Conservation (phyloP, 2,797 vertebrate species). For the Lagocephalus sceleratus region DNA sequence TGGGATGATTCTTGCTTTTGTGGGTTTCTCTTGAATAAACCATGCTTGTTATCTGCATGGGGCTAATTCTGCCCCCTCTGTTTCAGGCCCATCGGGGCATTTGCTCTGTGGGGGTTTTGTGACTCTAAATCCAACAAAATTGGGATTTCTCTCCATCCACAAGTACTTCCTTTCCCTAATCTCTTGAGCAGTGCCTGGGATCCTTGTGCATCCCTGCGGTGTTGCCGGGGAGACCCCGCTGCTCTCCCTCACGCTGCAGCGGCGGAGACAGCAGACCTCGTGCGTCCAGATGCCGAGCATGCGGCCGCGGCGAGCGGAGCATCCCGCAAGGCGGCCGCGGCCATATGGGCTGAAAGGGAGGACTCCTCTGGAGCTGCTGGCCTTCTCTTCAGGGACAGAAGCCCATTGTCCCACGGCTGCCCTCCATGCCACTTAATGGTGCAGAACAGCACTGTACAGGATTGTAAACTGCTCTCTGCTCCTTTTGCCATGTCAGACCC, state of each 20-base stretch:
- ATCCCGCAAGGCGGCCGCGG: conserved; percentile 67
- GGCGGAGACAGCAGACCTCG: conserved; percentile 55
- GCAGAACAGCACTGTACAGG: conserved; percentile 83
- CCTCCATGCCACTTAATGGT: conserved; percentile 77
- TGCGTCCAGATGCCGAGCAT: conserved; percentile 86
- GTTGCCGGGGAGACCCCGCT: conserved; percentile 71
- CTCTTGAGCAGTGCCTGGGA: conserved; percentile 57
- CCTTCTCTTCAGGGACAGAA: conserved; percentile 66
- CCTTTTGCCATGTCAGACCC: conserved; percentile 62
- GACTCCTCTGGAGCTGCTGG: conserved; percentile 64
- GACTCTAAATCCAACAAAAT: conserved; percentile 63
- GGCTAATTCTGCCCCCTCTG: conserved; percentile 10
- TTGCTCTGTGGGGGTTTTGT: conserved; percentile 27
- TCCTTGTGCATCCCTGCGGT: conserved; percentile 40
- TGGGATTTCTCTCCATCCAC: conserved; percentile 46
- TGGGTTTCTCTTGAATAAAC: conserved; percentile 4
- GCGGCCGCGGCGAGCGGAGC: conserved; percentile 55
- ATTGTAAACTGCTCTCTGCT: conserved; percentile 80
- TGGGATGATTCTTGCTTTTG: not conserved
- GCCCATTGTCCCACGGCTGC: conserved; percentile 69
- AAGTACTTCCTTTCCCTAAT: conserved; percentile 73
- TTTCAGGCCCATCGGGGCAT: conserved; percentile 9
- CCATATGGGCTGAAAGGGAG: conserved; percentile 80
- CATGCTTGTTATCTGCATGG: conserved; percentile 4
- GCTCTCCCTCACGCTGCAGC: conserved; percentile 48